Conservation (phyloP, 2,888 invertebrate genomes). For the Pelosia muscerda region DNA sequence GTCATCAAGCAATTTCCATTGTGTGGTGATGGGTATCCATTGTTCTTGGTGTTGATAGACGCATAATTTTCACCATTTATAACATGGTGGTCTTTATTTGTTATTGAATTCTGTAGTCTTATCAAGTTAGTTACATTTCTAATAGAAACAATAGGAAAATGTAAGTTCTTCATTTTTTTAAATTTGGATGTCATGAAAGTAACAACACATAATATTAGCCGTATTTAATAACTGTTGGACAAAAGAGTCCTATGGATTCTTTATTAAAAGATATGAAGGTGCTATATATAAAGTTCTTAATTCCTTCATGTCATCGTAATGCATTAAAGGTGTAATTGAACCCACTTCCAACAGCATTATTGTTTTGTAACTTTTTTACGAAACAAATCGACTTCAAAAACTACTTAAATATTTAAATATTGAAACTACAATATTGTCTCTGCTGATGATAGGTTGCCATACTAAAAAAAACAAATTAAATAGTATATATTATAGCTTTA, state of each 20-base stretch:
- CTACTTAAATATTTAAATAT: too few species aligned
- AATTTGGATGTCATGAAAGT: background rate
- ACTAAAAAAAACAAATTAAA: background rate
- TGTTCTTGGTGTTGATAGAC: conserved; percentile 27
- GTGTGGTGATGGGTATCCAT: conserved; percentile 51
- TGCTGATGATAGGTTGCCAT: background rate
- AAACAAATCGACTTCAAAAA: background rate
- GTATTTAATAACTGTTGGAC: too few species aligned
- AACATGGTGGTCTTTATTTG: background rate
- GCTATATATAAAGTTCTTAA: background rate
- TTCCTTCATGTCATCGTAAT: background rate
- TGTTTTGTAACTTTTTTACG: background rate
- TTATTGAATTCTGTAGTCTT: background rate
- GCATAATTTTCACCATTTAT: background rate
- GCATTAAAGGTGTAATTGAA: background rate
- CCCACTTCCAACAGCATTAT: background rate
- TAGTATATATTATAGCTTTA: background rate
- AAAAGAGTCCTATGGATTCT: too few species aligned
- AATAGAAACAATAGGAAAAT: background rate
- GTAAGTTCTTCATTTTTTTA: background rate
- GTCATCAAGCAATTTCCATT: conserved; percentile 25
- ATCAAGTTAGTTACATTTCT: background rate
- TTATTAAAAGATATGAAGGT: background rate
- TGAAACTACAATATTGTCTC: background rate
- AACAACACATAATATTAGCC: background rate